Evolutionary conservation across 2,888 invertebrate species (phyloP).

Genomic region (Exocentrus adspersus): DNA sequence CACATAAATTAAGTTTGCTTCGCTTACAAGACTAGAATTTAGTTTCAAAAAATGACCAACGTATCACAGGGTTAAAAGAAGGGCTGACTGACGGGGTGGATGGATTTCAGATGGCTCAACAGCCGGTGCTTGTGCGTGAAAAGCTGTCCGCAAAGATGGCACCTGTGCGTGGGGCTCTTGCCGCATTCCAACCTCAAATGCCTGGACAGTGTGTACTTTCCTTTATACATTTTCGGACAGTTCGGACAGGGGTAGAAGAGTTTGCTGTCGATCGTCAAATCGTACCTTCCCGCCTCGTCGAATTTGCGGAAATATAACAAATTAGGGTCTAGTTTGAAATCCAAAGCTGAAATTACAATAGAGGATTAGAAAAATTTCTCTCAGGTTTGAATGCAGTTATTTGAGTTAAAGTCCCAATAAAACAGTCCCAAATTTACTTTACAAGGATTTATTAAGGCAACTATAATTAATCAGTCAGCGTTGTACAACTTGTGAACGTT

Average conservation of each 20-base stretch:
- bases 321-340: constrained; percentile 18
- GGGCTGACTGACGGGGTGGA: constrained; percentile 50
- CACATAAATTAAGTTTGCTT: too few species aligned
- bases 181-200: constrained; percentile 65
- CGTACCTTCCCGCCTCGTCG: constrained; percentile 35
- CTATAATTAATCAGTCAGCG: background rate
- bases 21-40: too few species aligned
- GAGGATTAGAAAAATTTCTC: background rate
- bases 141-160: constrained; percentile 54
- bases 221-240: constrained; percentile 57
- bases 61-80: too few species aligned
- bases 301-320: constrained; percentile 8
- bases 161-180: constrained; percentile 53
- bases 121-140: constrained; percentile 57
- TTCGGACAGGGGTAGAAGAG: constrained; percentile 50
- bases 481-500: constrained; percentile 38
- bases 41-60: too few species aligned
- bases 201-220: constrained; percentile 56
- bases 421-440: too few species aligned
- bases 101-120: constrained; percentile 53
- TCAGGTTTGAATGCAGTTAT: background rate
- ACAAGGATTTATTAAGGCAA: background rate
- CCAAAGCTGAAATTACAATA: constrained; percentile 22
- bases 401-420: too few species aligned
- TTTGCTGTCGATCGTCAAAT: constrained; percentile 40